A percentile compares a stretch with the other conserved stretches of the same genome.
phyloP scores from a whole-genome alignment of 2,113 vertebrate species.

The Rhinichthys klamathensis region DNA sequence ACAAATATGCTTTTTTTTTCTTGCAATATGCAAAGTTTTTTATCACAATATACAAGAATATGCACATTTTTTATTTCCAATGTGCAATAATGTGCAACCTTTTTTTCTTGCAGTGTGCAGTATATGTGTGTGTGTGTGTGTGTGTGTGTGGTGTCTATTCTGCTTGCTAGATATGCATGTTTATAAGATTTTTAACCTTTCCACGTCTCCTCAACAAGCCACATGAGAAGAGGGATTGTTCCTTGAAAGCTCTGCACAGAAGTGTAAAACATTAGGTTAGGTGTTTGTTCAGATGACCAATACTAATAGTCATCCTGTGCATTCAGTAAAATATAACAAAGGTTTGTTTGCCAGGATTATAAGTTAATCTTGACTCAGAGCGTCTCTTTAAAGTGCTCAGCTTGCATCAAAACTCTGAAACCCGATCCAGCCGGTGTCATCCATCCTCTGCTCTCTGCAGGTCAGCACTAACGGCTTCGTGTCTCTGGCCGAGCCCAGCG shows the following conservation, averaged over 20 bases:
- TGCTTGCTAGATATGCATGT: neutral
- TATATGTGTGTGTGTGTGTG: neutral
- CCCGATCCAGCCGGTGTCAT: too few relatives aligned
- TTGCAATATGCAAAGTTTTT: neutral
- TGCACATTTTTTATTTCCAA: neutral
- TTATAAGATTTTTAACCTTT: neutral
- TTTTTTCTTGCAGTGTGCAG: neutral
- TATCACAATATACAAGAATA: neutral
- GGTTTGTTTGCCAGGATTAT: neutral
- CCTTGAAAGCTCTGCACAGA: neutral
- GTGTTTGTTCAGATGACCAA: too few relatives aligned
- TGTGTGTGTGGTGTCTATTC: neutral
- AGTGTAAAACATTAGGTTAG: neutral
- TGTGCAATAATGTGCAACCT: neutral
- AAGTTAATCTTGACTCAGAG: too few relatives aligned
- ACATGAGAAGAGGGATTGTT: neutral
- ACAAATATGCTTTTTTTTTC: neutral
- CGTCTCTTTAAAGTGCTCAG: neutral
- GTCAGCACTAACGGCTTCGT: conserved; percentile 90
- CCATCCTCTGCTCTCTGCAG: conserved; percentile 66
- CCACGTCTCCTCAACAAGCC: neutral
- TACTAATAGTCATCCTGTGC: too few relatives aligned
- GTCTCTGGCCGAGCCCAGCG: conserved; percentile 72
- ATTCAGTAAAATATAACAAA: neutral
- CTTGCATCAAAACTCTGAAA: too few relatives aligned